These are phyloP conservation scores for Ianthella basta DNA, from an alignment of 37 sponge, comb jelly and placozoan species.

Conservation along the genomic window DNA sequence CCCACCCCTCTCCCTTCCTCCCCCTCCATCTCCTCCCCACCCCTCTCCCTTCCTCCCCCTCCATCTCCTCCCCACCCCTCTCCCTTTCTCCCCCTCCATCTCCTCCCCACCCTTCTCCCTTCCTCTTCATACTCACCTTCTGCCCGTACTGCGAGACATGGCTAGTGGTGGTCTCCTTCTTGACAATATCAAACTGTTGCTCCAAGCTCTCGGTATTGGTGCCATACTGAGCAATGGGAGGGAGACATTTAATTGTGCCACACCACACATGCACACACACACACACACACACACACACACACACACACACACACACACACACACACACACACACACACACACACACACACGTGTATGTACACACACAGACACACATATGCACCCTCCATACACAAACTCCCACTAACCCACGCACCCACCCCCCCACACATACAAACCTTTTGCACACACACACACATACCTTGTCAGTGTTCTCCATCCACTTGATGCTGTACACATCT, in stretches of 20 bases:
- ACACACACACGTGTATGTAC: constrained; percentile 20
- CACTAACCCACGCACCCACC: background rate
- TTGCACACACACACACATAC: constrained; percentile 32
- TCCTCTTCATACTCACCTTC: constrained; percentile 31
- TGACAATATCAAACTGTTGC: constrained; percentile 66
- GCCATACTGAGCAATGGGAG: constrained; percentile 25
- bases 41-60: background rate
- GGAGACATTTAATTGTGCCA: background rate
- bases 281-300: constrained; percentile 6
- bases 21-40: too few species aligned
- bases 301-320: constrained; percentile 14
- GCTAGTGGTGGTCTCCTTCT: constrained; percentile 69
- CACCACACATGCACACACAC: background rate
- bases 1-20: too few species aligned
- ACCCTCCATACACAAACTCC: background rate
- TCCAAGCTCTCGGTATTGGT: constrained; percentile 57
- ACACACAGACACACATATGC: background rate
- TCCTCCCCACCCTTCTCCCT: background rate
- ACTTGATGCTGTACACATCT: constrained; percentile 81
- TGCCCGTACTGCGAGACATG: constrained; percentile 75
- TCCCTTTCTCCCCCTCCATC: background rate
- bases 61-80: background rate
- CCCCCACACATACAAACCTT: background rate
- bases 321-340: constrained; percentile 23
- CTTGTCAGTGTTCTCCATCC: constrained; percentile 83